phyloP scores from a whole-genome alignment of 2,888 invertebrate genomes.

The Aproaerema taeniolella region DNA sequence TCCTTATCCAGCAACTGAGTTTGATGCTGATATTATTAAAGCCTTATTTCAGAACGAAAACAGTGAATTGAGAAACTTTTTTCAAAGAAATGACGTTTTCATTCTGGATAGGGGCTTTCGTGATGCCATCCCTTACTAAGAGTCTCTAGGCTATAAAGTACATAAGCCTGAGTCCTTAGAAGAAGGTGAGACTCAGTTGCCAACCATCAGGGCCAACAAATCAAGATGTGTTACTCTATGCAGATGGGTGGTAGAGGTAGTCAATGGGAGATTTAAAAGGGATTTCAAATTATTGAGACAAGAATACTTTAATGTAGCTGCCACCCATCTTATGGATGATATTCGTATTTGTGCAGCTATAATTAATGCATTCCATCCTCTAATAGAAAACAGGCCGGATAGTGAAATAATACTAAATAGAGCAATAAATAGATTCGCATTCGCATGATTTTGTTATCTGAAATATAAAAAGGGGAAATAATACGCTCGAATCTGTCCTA shows the following conservation, averaged over 20 bases:
- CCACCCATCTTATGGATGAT: conserved; percentile 7
- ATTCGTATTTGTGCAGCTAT: conserved; percentile 11
- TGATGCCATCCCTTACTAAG: background rate
- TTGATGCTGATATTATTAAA: conserved; percentile 5
- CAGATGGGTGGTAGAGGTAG: no score
- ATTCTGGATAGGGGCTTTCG: no score
- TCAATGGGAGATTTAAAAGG: no score
- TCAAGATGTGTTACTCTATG: conserved; percentile 12
- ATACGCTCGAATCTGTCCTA: no score
- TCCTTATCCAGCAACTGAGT: background rate
- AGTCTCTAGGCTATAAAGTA: background rate
- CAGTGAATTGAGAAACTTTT: conserved; percentile 1
- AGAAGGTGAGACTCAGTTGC: conserved; percentile 14
- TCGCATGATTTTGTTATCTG: no score
- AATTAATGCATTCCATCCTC: conserved; percentile 9
- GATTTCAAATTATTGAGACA: no score
- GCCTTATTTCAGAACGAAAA: conserved; percentile 1
- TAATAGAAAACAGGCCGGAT: no score
- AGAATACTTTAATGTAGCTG: background rate
- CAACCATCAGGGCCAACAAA: conserved; percentile 14
- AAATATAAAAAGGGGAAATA: no score
- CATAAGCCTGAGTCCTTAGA: background rate
- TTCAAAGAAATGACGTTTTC: conserved; percentile 3
- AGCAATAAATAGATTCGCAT: no score
- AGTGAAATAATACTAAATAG: no score